Base-by-base conservation (phyloP, 37 sponge, comb jelly and placozoan species). In the Spongilla lacustris region DNA sequence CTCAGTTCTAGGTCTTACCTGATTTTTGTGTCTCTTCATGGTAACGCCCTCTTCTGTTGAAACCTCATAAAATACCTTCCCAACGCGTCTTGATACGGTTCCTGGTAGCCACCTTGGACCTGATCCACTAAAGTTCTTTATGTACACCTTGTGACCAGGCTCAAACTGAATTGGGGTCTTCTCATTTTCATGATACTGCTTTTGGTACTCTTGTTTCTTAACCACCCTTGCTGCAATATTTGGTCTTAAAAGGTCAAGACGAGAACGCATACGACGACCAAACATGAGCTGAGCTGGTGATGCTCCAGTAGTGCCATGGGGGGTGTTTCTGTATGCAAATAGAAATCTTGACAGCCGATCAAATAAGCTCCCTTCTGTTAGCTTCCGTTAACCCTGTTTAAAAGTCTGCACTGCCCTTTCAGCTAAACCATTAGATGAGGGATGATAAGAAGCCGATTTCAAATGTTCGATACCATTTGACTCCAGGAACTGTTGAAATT, bases 371-470 rank as follows among this genome's bases (percentile, higher is more conserved):
- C 70, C 70, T 28, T 69, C 70, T 27, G 14, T 24, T 32, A 72
- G 12, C 73, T 72, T 11, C 73, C 25, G 29, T 32, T 24, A n/a
- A 33, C 27, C 27, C 27, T 72, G 29, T 32, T 32, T 72, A 33
- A 72, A 9, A n/a, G 25, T 72, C 31, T 72, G 73, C 27, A 72
- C 73, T 6, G 79, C 82, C 31, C 82, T 38, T 74, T 87, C 82
- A 23, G 82, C 88, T 38, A 81, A 30, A 17, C 88, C 88, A 80
- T 87, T 87, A 10, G 81, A 73, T 28, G 66, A 67, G 22, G 87
- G 87, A 80, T 79, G 80, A 36, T 66, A 84, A 0, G 85, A 78
- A 32, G 85, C 69, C 2, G 77, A 48, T 4, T 9, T 84, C 29
- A 76, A 32, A 29, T 84, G 85, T 72, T 72, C 14, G 27, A 24